These are phyloP conservation scores for Cladorhizidae sp. DNA, from an alignment of 37 sponge, comb jelly and placozoan genomes.

Conservation along the genomic window DNA sequence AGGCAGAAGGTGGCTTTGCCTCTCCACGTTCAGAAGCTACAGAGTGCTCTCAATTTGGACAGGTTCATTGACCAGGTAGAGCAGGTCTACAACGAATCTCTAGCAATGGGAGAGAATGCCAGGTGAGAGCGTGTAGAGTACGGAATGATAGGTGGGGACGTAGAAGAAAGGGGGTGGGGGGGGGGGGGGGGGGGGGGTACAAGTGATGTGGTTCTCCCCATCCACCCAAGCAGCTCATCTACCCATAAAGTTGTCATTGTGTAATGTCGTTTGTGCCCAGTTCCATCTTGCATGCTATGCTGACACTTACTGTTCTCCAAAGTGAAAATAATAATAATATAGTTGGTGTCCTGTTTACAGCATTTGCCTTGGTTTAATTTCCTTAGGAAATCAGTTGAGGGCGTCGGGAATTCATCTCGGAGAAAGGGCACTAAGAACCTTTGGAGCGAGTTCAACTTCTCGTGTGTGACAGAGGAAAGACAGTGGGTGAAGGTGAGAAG, in stretches of 20 bases:
- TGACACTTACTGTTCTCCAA: too few species aligned
- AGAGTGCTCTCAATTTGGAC: slow-evolving; percentile 60
- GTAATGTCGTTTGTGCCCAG: too few species aligned
- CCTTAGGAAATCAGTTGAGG: not conserved
- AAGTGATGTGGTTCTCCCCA: too few species aligned
- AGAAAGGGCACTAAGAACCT: not conserved
- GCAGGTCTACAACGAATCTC: slow-evolving; percentile 21
- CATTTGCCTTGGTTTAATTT: too few species aligned
- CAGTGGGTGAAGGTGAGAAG: slow-evolving; percentile 63
- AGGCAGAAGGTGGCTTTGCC: slow-evolving; percentile 60
- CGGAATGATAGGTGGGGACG: too few species aligned
- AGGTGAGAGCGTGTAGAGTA: slow-evolving; percentile 4
- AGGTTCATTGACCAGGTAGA: slow-evolving; percentile 66
- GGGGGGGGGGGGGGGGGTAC: too few species aligned
- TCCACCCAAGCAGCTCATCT: too few species aligned
- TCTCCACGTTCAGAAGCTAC: slow-evolving; percentile 64
- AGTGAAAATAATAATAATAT: too few species aligned
- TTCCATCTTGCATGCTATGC: too few species aligned
- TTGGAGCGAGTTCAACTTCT: slow-evolving; percentile 45
- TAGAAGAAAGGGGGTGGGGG: too few species aligned
- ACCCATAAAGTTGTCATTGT: too few species aligned
- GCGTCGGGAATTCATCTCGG: not conserved
- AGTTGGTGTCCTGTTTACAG: too few species aligned
- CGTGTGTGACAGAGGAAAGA: slow-evolving; percentile 52
- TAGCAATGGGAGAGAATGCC: not conserved